These are phyloP conservation scores for Bombyx mandarina DNA, from an alignment of 1,140 invertebrate genomes.

Conservation along the genomic window DNA sequence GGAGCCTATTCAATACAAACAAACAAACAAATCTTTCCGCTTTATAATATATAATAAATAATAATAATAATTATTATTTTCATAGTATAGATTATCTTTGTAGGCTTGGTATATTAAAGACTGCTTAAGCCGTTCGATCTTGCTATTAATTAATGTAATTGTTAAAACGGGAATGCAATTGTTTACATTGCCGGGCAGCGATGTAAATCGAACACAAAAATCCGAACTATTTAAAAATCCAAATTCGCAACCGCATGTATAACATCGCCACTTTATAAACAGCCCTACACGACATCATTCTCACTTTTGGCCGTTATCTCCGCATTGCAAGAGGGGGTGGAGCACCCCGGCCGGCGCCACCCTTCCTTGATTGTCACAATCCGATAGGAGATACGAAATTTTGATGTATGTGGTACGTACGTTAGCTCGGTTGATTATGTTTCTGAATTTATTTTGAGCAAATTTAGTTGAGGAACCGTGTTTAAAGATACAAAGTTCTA, in stretches of 20 bases:
- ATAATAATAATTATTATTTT: too few relatives aligned
- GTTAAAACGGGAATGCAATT: neutral
- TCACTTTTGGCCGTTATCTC: constrained; percentile 20
- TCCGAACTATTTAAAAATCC: neutral
- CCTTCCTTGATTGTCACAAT: constrained; percentile 5
- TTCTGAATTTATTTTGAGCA: neutral
- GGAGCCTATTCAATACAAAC: too few relatives aligned
- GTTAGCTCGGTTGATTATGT: neutral
- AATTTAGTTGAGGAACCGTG: neutral
- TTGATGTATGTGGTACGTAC: constrained; percentile 13
- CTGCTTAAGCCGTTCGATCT: too few relatives aligned
- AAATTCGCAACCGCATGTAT: neutral
- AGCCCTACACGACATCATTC: constrained; percentile 8
- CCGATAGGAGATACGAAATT: constrained; percentile 14
- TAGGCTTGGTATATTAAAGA: too few relatives aligned
- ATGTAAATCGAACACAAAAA: neutral
- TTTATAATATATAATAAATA: too few relatives aligned
- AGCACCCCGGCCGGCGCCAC: constrained; percentile 3
- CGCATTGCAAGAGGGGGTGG: constrained; percentile 10
- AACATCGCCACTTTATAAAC: constrained; percentile 12
- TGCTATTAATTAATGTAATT: too few relatives aligned
- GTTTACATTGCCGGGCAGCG: neutral
- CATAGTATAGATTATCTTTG: too few relatives aligned
- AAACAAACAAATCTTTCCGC: too few relatives aligned
- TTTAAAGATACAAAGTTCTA: neutral